A percentile compares a stretch with the other conserved stretches of the same genome.
These are phyloP conservation scores for Leucoma salicis DNA, from an alignment of 2,888 invertebrate species.

Conservation along the genomic window DNA sequence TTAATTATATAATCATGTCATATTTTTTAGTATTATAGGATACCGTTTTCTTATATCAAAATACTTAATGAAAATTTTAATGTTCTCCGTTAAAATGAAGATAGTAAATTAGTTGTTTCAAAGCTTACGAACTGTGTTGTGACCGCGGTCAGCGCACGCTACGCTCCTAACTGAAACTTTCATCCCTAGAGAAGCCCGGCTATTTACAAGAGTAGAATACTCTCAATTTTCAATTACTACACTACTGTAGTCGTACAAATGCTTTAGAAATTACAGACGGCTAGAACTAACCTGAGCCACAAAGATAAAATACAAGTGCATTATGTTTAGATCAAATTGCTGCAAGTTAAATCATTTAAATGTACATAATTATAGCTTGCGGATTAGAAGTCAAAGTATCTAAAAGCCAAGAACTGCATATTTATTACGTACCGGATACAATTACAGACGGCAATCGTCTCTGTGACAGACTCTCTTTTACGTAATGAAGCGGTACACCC, in stretches of 20 bases:
- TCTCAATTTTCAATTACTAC: conserved; percentile 33
- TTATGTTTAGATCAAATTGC: conserved; percentile 1
- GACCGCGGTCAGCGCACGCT: conserved; percentile 48
- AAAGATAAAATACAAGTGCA: not conserved
- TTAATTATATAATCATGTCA: no score
- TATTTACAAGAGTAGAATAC: conserved; percentile 38
- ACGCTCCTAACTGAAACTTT: conserved; percentile 47
- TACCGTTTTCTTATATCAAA: no score
- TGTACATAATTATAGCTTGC: conserved; percentile 30
- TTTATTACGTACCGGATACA: conserved; percentile 66
- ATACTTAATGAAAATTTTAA: no score
- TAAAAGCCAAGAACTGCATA: conserved; percentile 36
- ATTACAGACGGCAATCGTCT: conserved; percentile 72
- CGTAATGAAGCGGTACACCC: conserved; percentile 58
- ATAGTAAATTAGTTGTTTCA: no score
- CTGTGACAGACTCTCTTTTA: conserved; percentile 55
- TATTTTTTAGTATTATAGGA: no score
- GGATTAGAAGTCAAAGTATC: conserved; percentile 34
- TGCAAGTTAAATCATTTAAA: conserved; percentile 8
- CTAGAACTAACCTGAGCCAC: conserved; percentile 2
- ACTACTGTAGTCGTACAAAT: not conserved
- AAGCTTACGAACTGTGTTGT: no score
- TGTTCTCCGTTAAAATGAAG: no score
- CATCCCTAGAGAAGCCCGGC: conserved; percentile 45
- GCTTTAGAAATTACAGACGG: conserved; percentile 16